phyloP scores from a whole-genome alignment of 2,113 vertebrate species.

The Alces alces region DNA sequence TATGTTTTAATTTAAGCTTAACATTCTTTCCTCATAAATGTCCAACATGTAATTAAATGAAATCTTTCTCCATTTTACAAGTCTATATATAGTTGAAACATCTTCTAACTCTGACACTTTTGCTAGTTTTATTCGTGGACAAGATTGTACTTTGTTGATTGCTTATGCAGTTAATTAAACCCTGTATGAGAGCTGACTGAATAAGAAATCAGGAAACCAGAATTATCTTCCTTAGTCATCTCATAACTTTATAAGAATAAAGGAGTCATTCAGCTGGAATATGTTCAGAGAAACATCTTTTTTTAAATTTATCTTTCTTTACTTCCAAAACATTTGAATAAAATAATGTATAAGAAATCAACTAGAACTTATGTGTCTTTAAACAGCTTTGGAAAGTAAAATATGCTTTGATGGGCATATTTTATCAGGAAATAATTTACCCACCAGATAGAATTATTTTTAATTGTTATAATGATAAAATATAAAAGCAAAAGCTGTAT shows the following conservation, averaged over 20 bases:
- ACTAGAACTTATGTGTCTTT: background rate
- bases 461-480: background rate
- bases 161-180: background rate
- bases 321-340: background rate
- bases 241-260: background rate
- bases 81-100: background rate
- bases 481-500: background rate
- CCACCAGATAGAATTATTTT: background rate
- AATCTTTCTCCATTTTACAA: background rate
- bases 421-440: background rate
- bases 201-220: background rate
- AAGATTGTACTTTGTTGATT: background rate
- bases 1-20: background rate
- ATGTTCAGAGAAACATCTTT: background rate
- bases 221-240: background rate
- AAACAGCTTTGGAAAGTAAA: slow-evolving; percentile 23
- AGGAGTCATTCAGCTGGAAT: background rate
- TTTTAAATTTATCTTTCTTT: background rate
- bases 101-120: background rate
- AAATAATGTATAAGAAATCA: background rate
- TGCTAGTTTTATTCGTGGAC: background rate
- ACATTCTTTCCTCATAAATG: background rate
- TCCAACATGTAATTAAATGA: background rate
- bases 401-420: background rate
- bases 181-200: background rate